Evolutionary conservation across 2,888 invertebrate species (phyloP).

Genomic region (Lissocephala sabroskyi): DNA sequence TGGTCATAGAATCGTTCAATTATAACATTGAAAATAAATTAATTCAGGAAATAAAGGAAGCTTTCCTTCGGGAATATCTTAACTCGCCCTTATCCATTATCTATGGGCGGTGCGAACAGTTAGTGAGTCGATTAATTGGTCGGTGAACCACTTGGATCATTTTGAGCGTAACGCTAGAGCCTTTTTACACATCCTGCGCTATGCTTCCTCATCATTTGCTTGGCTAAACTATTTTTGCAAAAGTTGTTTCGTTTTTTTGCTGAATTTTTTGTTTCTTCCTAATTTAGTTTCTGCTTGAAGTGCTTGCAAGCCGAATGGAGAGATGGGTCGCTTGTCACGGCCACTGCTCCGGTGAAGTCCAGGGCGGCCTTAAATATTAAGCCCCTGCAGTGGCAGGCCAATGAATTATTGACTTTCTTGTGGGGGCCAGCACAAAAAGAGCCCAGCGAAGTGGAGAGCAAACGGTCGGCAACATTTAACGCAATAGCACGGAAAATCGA

Average conservation of each 20-base stretch:
- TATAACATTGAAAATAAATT: too few relatives aligned
- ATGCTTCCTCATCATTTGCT: constrained; percentile 13
- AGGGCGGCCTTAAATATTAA: background rate
- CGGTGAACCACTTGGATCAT: too few relatives aligned
- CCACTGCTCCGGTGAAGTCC: background rate
- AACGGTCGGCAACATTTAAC: constrained; percentile 55
- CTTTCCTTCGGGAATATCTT: too few relatives aligned
- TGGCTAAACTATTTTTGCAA: constrained; percentile 3
- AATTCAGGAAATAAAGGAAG: too few relatives aligned
- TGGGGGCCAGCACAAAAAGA: constrained; percentile 10
- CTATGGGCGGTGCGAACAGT: too few relatives aligned
- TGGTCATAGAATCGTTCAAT: too few relatives aligned
- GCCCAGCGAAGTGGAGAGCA: background rate
- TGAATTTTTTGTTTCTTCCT: constrained; percentile 28
- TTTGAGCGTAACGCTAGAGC: constrained; percentile 34
- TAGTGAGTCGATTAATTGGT: too few relatives aligned
- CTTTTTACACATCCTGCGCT: constrained; percentile 11
- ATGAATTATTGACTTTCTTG: constrained; percentile 51
- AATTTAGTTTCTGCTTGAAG: constrained; percentile 40
- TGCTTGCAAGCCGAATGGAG: constrained; percentile 40
- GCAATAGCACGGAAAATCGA: constrained; percentile 63
- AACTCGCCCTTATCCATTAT: too few relatives aligned
- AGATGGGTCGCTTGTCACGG: constrained; percentile 33
- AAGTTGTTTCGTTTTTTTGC: constrained; percentile 6
- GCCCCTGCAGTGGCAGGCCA: constrained; percentile 30